phyloP scores from a whole-genome alignment of 30 jellyfish, hydroid and myxozoan species.

The Cassiopea andromeda region DNA sequence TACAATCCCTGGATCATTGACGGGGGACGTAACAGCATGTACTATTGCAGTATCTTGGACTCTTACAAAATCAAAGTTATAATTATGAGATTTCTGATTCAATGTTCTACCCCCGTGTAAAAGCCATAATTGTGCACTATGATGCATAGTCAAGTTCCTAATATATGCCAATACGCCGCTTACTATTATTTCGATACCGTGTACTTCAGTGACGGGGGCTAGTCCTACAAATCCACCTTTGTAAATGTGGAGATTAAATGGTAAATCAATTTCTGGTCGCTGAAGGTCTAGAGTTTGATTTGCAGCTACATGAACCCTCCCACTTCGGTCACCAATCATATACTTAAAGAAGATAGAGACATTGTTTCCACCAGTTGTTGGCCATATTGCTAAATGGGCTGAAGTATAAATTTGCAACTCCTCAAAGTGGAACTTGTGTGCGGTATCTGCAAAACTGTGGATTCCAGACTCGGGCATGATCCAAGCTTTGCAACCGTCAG shows the following conservation, averaged over 20 bases:
- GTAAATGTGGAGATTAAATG: constrained; percentile 59
- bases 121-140: constrained; percentile 61
- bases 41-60: constrained; percentile 71
- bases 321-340: constrained; percentile 76
- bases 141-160: constrained; percentile 64
- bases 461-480: constrained; percentile 78
- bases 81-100: constrained; percentile 28
- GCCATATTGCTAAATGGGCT: constrained; percentile 76
- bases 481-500: constrained; percentile 81
- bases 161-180: constrained; percentile 71
- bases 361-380: constrained; percentile 31
- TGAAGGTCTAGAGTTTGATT: constrained; percentile 58
- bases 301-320: constrained; percentile 79
- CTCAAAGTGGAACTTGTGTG: constrained; percentile 59
- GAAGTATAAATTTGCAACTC: constrained; percentile 67
- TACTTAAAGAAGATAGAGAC: constrained; percentile 65
- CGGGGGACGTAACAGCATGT: constrained; percentile 74
- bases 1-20: constrained; percentile 61
- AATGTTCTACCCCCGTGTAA: constrained; percentile 76
- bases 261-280: constrained; percentile 66
- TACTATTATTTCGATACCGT: constrained; percentile 59
- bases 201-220: constrained; percentile 72
- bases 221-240: constrained; percentile 68
- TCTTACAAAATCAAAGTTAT: constrained; percentile 57
- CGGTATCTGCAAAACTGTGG: constrained; percentile 60